Base-by-base conservation (phyloP, 2,888 invertebrate genomes). In the Ochlodes sylvanus region DNA sequence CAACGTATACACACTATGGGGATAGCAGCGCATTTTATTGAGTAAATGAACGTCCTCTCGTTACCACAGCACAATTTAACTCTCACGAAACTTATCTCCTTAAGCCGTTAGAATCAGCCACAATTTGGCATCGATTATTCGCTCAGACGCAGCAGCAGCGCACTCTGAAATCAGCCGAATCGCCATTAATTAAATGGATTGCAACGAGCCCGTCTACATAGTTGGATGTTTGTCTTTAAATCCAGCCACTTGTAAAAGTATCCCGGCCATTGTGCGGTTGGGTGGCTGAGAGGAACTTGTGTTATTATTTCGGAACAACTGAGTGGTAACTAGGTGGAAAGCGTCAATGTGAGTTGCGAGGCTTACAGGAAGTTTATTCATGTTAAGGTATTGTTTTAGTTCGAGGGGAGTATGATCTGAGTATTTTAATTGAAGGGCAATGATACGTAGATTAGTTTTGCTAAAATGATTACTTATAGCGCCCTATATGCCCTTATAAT, bases 141-240 rank as follows among this genome's bases (percentile, higher is more conserved):
- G 54, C 66, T 41, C 52, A 66, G 54, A 60, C 44, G 15, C 42
- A 44, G 42, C 32, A 44, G 32, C 42, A 7, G 57, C 47, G 65
- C 57, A 34, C 64, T 65, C 38, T 38, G 44, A 19, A 50, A 50
- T 50, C 44, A 15, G 47, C 57, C 12, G 57, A 79, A 83, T 80
- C 79, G 79, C 76, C 76, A 79, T 81, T 85, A 86, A 86, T 86
- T 86, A 85, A 86, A 85, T 79, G 82, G 79, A 80, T 80, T 75
- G 80, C 82, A 77, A 62, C 73, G 74, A 75, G 77, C 70, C 79
- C 76, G 86, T 86, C 86, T 86, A 81, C 85, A 86, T 86, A 86
- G 85, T 86, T 86, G 70, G 68, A 71, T 81, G 81, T 84, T 84
- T 82, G 84, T 81, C 81, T 81, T 79, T 76, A 73, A 78, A 76